Evolutionary conservation across 2,113 vertebrate species (phyloP).

Genomic region (Mustelus asterias): DNA sequence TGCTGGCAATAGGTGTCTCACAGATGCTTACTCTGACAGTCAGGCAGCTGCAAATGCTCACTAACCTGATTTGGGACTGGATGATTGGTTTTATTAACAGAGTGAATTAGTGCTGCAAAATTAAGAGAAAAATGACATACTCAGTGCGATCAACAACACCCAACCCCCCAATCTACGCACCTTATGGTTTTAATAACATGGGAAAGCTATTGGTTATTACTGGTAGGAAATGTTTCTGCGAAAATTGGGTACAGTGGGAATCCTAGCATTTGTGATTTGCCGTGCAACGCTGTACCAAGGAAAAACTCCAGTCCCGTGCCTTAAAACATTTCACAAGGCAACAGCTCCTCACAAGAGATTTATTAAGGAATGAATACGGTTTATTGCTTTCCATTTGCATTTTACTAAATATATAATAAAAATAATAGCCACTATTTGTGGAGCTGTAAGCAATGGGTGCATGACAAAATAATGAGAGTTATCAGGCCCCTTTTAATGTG

Average conservation of each 20-base stretch:
- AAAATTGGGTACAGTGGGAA: too few species aligned
- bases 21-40: background rate
- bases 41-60: slow-evolving; percentile 5
- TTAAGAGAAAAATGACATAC: slow-evolving; percentile 26
- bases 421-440: background rate
- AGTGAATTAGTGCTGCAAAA: slow-evolving; percentile 31
- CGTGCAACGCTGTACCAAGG: background rate
- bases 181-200: slow-evolving; percentile 1
- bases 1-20: slow-evolving; percentile 7
- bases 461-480: background rate
- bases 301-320: background rate
- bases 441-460: background rate
- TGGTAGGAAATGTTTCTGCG: background rate
- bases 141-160: slow-evolving; percentile 11
- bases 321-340: background rate
- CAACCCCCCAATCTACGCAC: background rate
- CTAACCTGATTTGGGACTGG: slow-evolving; percentile 21
- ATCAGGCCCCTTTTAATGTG: background rate
- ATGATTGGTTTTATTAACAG: slow-evolving; percentile 29
- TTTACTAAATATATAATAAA: background rate
- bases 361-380: background rate
- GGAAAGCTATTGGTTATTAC: background rate
- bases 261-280: background rate
- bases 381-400: background rate
- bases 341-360: background rate